Percentiles rank a stretch among this genome's conserved stretches.
Conservation (phyloP, 2,797 vertebrate genomes). For the Spea hammondii region DNA sequence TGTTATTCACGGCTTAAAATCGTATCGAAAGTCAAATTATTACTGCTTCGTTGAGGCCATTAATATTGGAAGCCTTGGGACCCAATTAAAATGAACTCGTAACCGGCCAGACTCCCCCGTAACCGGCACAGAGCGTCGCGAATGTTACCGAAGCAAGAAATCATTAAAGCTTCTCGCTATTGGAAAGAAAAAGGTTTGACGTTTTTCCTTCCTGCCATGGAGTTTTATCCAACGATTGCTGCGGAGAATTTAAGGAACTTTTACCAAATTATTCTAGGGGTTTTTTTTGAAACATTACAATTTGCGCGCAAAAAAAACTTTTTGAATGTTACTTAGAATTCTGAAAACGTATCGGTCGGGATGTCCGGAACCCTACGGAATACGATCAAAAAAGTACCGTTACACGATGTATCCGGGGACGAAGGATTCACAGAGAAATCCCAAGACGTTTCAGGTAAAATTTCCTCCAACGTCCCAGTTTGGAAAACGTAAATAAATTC, state of each 20-base stretch:
- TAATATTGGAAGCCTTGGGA: neutral
- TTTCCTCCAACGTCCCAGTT: too few species aligned
- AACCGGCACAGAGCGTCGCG: neutral
- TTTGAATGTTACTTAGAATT: too few species aligned
- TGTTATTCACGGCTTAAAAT: neutral
- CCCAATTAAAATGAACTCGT: conserved; percentile 2
- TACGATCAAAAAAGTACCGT: too few species aligned
- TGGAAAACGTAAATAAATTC: too few species aligned
- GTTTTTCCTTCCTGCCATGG: conserved; percentile 1
- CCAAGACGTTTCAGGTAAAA: too few species aligned
- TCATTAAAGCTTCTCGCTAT: neutral
- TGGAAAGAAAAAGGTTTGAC: neutral
- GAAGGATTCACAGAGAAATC: too few species aligned
- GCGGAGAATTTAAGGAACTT: neutral
- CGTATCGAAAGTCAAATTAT: neutral
- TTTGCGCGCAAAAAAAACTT: too few species aligned
- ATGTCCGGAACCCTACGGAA: too few species aligned
- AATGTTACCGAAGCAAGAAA: neutral
- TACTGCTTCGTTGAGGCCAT: neutral
- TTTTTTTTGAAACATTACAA: neutral
- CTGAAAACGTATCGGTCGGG: too few species aligned
- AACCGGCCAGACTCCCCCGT: neutral
- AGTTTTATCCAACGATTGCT: neutral
- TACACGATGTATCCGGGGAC: too few species aligned
- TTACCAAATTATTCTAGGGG: neutral